Percentiles rank a stretch among this genome's conserved stretches.
phyloP scores from a whole-genome alignment of 2,888 invertebrate species.

The Euclidia mi region DNA sequence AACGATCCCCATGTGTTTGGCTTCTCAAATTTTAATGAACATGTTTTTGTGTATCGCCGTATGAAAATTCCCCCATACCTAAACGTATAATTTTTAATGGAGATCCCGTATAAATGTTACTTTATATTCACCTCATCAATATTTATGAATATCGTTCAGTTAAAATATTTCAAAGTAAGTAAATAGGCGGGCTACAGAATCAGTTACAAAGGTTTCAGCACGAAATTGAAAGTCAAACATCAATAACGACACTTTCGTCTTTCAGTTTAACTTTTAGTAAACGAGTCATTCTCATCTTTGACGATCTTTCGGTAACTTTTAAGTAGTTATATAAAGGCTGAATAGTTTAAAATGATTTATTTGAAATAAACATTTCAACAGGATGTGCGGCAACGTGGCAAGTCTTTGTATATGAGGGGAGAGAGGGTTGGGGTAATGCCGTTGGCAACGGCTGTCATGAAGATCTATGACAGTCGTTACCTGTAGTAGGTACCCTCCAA shows the following conservation, averaged over 20 bases:
- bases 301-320: constrained; percentile 21
- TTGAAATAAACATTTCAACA: too few relatives aligned
- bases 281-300: constrained; percentile 22
- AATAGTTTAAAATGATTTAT: neutral
- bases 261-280: constrained; percentile 32
- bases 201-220: constrained; percentile 29
- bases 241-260: constrained; percentile 48
- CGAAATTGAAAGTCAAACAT: constrained; percentile 46
- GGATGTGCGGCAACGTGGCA: too few relatives aligned
- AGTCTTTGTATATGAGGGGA: too few relatives aligned
- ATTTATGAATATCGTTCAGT: constrained; percentile 3
- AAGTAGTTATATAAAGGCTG: constrained; percentile 1
- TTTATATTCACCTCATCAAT: constrained; percentile 9
- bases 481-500: too few relatives aligned
- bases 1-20: too few relatives aligned
- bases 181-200: constrained; percentile 21
- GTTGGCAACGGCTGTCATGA: too few relatives aligned
- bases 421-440: too few relatives aligned
- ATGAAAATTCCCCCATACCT: too few relatives aligned
- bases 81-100: neutral
- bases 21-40: too few relatives aligned
- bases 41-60: too few relatives aligned
- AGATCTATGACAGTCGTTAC: too few relatives aligned
- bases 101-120: neutral
- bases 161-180: constrained; percentile 17